These are phyloP conservation scores for Achroia grisella DNA, from an alignment of 1,140 invertebrate genomes.

Conservation along the genomic window DNA sequence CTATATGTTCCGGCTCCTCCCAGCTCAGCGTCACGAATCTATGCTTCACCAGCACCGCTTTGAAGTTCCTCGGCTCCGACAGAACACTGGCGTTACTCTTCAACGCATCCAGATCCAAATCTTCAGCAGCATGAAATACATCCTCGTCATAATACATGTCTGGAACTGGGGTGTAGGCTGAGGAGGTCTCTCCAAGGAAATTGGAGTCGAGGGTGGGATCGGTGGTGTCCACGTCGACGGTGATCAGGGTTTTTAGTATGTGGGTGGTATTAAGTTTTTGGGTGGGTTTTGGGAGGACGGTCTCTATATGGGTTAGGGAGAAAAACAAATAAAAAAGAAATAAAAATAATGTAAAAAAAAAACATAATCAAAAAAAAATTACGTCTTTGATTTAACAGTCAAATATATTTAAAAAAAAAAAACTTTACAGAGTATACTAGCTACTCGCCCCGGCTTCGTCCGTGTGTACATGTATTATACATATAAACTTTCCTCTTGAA, in stretches of 20 bases:
- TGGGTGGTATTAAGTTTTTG: too few species aligned
- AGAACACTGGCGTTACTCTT: slow-evolving; percentile 34
- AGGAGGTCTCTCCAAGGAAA: slow-evolving; percentile 69
- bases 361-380: slow-evolving; percentile 11
- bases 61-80: slow-evolving; percentile 30
- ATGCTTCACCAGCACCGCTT: slow-evolving; percentile 59
- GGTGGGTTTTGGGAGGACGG: background rate
- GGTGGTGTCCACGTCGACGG: slow-evolving; percentile 9
- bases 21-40: slow-evolving; percentile 59
- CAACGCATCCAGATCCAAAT: slow-evolving; percentile 25
- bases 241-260: too few species aligned
- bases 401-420: too few species aligned
- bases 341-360: slow-evolving; percentile 11
- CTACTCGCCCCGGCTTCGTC: too few species aligned
- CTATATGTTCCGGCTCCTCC: slow-evolving; percentile 35
- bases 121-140: slow-evolving; percentile 42
- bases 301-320: background rate
- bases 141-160: slow-evolving; percentile 24
- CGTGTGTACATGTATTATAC: too few species aligned
- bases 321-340: slow-evolving; percentile 4
- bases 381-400: too few species aligned
- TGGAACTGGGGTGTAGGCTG: slow-evolving; percentile 54
- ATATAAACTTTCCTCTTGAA: too few species aligned
- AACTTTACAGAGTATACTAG: too few species aligned
- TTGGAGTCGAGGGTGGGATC: slow-evolving; percentile 39